Base-by-base conservation (phyloP, 2,888 invertebrate genomes). In the Meiosimyza platycephala region DNA sequence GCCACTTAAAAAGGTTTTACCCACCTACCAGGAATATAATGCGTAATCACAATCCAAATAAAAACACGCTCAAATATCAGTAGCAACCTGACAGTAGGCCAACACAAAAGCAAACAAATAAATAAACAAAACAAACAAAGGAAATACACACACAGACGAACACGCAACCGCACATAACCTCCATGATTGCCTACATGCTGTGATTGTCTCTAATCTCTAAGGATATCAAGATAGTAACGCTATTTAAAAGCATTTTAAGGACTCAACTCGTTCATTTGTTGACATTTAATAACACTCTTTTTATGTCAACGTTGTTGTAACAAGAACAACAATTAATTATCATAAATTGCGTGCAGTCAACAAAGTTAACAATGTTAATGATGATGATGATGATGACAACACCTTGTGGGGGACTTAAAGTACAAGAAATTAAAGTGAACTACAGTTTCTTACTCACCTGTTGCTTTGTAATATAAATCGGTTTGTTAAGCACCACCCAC, bases 401-500 rank as follows among this genome's bases (percentile, higher is more conserved):
- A 28, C 22, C 28, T 40, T 7, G 40, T 9, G 40, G 9, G 9
- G 40, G 9, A 40, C 9, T 40, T 40, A 40, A 6, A 9, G 9
- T 40, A 9, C 6, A 40, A 2, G 40, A 6, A 40, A 40, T 2
- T 40, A 1, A 40, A 40, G 9, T 40, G 9, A 40, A 40, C 9
- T 40, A 1, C 40, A 40, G 9, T 40, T 40, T 40, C 40, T 40
- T 9, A 73, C 87, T 88, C 88, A 97, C 98, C 93, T 98, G 97
- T 90, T 97, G 95, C 89, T 95, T 95, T 77, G 97, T 97, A 87
- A 98, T 96, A 89, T 98, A 98, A 86, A 99, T 96, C 77, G 99
- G 99, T 88, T 97, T 97, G 89, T 99, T 99, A 87, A 98, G 91
- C 84, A 99, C 94, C 87, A 99, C 90, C 99, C 99, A 99, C 82